A percentile compares a stretch with the other conserved stretches of the same genome.
Conservation (phyloP, 2,797 vertebrate genomes). For the Zenarchopterus dispar region DNA sequence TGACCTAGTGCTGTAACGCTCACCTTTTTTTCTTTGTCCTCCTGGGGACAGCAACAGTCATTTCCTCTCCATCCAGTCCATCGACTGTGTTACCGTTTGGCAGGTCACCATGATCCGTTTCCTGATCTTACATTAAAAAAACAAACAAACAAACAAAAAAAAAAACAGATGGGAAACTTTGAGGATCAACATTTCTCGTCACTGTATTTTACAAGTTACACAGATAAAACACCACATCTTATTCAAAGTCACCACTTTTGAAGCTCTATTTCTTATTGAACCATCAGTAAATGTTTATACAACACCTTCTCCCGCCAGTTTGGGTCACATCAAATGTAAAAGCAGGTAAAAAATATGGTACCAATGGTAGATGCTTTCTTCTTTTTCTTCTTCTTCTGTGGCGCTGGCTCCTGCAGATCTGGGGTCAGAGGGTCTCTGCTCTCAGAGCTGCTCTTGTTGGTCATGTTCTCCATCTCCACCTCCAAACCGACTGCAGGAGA, state of each 20-base stretch:
- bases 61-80: conserved; percentile 78
- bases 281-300: too few species aligned
- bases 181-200: background rate
- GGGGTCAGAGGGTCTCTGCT: conserved; percentile 82
- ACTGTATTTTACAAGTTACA: too few species aligned
- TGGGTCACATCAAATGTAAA: too few species aligned
- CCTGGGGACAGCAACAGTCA: conserved; percentile 63
- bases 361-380: conserved; percentile 74
- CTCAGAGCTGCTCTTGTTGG: conserved; percentile 73
- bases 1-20: conserved; percentile 38
- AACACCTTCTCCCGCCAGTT: too few species aligned
- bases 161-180: background rate
- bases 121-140: conserved; percentile 51
- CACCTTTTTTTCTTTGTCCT: conserved; percentile 89
- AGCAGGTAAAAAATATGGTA: conserved; percentile 37
- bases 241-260: too few species aligned
- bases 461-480: conserved; percentile 71
- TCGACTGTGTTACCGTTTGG: conserved; percentile 83
- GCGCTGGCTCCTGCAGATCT: conserved; percentile 80
- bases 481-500: conserved; percentile 46
- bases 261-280: too few species aligned
- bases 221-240: too few species aligned
- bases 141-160: background rate
- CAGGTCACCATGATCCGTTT: conserved; percentile 74
- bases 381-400: conserved; percentile 89